These are phyloP conservation scores for Cerastis leucographa DNA, from an alignment of 2,888 invertebrate species.

Conservation along the genomic window DNA sequence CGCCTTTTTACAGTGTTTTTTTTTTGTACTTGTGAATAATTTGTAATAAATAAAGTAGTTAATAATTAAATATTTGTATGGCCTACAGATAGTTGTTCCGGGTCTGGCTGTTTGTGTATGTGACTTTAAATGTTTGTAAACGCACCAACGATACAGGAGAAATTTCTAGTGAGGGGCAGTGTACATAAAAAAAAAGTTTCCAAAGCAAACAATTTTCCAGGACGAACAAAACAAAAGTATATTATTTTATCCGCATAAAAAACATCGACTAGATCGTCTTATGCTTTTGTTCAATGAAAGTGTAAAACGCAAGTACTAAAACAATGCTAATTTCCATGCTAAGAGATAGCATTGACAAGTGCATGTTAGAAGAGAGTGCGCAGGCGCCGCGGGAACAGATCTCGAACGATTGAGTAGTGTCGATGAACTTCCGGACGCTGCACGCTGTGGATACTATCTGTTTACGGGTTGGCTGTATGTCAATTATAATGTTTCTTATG, in stretches of 20 bases:
- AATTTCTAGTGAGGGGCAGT: too few species aligned
- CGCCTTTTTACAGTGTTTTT: too few species aligned
- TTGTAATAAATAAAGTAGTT: neutral
- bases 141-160: too few species aligned
- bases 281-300: neutral
- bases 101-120: too few species aligned
- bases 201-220: neutral
- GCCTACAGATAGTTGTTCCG: too few species aligned
- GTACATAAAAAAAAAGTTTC: too few species aligned
- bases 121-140: too few species aligned
- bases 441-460: slow-evolving; percentile 6
- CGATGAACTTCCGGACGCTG: slow-evolving; percentile 43
- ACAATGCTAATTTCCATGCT: slow-evolving; percentile 29
- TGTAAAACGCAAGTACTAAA: neutral
- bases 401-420: slow-evolving; percentile 24
- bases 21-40: too few species aligned
- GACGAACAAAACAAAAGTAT: neutral
- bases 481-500: neutral
- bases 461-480: neutral
- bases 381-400: slow-evolving; percentile 42
- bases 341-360: slow-evolving; percentile 22
- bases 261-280: neutral
- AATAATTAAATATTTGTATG: too few species aligned
- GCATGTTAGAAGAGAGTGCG: slow-evolving; percentile 24
- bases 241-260: neutral